Evolutionary conservation across 2,113 vertebrate species (phyloP).

Genomic region (Sturnus vulgaris): DNA sequence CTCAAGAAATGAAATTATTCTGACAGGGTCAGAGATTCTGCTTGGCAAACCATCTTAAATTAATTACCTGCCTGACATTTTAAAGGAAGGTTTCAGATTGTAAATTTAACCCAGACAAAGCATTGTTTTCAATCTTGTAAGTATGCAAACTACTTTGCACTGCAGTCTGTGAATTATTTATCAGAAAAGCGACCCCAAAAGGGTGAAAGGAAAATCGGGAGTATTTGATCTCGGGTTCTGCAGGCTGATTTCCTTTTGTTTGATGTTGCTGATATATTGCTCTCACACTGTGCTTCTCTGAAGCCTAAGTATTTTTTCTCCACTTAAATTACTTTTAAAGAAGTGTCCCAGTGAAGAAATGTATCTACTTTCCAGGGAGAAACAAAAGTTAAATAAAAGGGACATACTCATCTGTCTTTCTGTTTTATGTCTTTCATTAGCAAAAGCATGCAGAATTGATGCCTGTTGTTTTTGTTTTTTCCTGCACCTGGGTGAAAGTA

Average conservation of each 20-base stretch:
- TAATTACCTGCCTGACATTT: slow-evolving; percentile 84
- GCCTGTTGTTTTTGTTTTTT: background rate
- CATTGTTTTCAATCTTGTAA: slow-evolving; percentile 84
- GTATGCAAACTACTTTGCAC: slow-evolving; percentile 82
- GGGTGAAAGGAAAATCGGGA: slow-evolving; percentile 64
- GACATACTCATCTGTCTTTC: background rate
- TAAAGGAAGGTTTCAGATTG: slow-evolving; percentile 78
- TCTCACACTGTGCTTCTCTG: background rate
- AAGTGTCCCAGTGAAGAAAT: background rate
- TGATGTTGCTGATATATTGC: slow-evolving; percentile 45
- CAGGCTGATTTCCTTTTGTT: slow-evolving; percentile 51
- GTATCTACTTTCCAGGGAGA: background rate
- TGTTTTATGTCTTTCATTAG: background rate
- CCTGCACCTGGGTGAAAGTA: background rate
- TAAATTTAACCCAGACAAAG: slow-evolving; percentile 84
- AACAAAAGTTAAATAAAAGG: background rate
- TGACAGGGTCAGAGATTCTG: slow-evolving; percentile 73
- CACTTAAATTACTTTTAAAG: slow-evolving; percentile 10
- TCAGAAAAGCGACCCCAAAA: slow-evolving; percentile 76
- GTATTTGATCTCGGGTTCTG: slow-evolving; percentile 72
- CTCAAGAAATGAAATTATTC: slow-evolving; percentile 77
- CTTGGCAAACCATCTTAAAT: slow-evolving; percentile 79
- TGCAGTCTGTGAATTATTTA: slow-evolving; percentile 82
- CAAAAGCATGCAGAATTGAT: background rate
- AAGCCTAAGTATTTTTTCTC: background rate